These are phyloP conservation scores for Eumerus sabulonum DNA, from an alignment of 2,888 invertebrate species.

Conservation along the genomic window DNA sequence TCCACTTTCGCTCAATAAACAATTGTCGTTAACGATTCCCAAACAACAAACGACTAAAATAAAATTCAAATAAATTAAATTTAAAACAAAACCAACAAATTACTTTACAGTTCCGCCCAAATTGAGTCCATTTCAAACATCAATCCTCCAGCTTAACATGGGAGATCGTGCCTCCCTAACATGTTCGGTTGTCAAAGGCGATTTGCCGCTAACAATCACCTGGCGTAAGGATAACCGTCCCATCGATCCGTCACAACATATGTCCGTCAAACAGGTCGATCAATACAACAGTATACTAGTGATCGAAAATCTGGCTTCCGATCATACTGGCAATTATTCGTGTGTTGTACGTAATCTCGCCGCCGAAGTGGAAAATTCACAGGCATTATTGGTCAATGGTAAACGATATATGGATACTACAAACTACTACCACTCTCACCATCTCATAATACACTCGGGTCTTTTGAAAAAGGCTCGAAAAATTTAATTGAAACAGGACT, in stretches of 20 bases:
- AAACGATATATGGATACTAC: conserved; percentile 78
- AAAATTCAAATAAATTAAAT: conserved; percentile 3
- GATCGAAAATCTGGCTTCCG: conserved; percentile 86
- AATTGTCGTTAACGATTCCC: conserved; percentile 4
- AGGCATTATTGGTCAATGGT: conserved; percentile 88
- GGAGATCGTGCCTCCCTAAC: conserved; percentile 87
- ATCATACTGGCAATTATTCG: conserved; percentile 89
- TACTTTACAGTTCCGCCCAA: conserved; percentile 84
- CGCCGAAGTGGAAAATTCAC: conserved; percentile 86
- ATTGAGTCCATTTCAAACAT: conserved; percentile 86
- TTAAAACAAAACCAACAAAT: conserved; percentile 39
- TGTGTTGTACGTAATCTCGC: conserved; percentile 87
- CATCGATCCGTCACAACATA: conserved; percentile 83
- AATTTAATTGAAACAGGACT: conserved; percentile 10
- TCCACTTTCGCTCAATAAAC: background rate
- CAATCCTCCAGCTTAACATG: conserved; percentile 85
- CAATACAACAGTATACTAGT: conserved; percentile 88
- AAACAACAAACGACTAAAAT: conserved; percentile 15
- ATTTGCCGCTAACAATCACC: conserved; percentile 86
- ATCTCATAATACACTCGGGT: conserved; percentile 45
- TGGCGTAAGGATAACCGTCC: conserved; percentile 88
- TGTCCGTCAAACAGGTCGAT: conserved; percentile 86
- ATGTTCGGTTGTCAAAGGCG: conserved; percentile 88
- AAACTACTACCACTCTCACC: conserved; percentile 32
- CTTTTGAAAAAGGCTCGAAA: conserved; percentile 31